These are phyloP conservation scores for Idaea aversata DNA, from an alignment of 2,888 invertebrate genomes.

Conservation along the genomic window DNA sequence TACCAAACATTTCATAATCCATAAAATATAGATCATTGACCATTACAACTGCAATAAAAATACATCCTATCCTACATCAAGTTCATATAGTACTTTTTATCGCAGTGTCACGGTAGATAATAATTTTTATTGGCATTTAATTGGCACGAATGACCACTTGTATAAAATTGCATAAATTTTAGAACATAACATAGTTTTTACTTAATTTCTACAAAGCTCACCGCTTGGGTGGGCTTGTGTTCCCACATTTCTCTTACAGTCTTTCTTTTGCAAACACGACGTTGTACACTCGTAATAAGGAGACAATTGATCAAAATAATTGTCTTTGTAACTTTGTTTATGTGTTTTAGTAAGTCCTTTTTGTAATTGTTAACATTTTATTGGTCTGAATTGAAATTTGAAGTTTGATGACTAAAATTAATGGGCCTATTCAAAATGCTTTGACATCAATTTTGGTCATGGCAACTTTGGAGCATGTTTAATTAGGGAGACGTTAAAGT, in stretches of 20 bases:
- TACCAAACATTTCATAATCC: no score
- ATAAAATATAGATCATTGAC: no score
- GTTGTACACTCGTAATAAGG: background rate
- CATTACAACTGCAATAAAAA: no score
- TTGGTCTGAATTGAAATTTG: conserved; percentile 3
- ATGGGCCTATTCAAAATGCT: background rate
- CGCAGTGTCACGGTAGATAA: background rate
- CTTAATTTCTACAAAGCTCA: background rate
- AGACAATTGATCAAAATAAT: background rate
- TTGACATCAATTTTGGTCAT: background rate
- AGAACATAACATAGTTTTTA: background rate
- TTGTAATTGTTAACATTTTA: conserved; percentile 8
- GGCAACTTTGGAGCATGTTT: background rate
- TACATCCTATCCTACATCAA: no score
- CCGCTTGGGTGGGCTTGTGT: background rate
- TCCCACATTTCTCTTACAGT: background rate
- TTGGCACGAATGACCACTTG: background rate
- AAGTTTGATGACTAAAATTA: background rate
- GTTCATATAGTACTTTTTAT: no score
- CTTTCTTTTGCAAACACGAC: background rate
- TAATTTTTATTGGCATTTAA: background rate
- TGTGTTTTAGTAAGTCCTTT: conserved; percentile 4
- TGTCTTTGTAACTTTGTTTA: background rate
- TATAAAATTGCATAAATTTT: background rate
- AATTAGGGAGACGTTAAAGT: background rate